Evolutionary conservation across 2,797 vertebrate genomes (phyloP).

Genomic region (Diceros bicornis): DNA sequence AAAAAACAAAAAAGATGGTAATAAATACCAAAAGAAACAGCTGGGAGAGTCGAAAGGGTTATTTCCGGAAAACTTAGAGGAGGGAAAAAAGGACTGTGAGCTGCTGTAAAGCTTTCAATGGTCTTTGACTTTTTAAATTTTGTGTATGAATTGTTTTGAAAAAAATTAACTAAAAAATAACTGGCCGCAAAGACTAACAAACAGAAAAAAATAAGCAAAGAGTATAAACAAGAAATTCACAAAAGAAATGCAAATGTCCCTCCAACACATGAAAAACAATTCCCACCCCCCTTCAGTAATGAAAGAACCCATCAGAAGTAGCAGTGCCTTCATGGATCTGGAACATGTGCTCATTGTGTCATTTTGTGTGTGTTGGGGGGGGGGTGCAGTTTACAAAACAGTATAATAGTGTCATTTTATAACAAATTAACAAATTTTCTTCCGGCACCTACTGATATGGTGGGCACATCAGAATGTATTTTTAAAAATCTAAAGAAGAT

Average conservation of each 20-base stretch:
- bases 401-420: background rate
- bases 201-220: background rate
- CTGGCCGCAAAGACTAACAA: background rate
- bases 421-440: background rate
- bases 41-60: background rate
- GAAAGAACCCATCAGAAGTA: background rate
- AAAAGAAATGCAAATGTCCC: background rate
- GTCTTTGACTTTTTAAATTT: background rate
- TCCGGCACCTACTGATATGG: background rate
- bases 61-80: background rate
- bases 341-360: background rate
- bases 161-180: background rate
- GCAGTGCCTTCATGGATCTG: background rate
- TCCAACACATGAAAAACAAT: background rate
- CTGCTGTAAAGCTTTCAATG: background rate
- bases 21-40: slow-evolving; percentile 10
- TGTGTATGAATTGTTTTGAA: background rate
- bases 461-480: background rate
- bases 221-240: background rate
- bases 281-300: background rate
- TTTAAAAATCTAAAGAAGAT: background rate
- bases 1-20: background rate
- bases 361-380: background rate
- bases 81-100: background rate
- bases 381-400: background rate